Conservation (phyloP, 2,797 vertebrate genomes). For the Crax fasciolata region DNA sequence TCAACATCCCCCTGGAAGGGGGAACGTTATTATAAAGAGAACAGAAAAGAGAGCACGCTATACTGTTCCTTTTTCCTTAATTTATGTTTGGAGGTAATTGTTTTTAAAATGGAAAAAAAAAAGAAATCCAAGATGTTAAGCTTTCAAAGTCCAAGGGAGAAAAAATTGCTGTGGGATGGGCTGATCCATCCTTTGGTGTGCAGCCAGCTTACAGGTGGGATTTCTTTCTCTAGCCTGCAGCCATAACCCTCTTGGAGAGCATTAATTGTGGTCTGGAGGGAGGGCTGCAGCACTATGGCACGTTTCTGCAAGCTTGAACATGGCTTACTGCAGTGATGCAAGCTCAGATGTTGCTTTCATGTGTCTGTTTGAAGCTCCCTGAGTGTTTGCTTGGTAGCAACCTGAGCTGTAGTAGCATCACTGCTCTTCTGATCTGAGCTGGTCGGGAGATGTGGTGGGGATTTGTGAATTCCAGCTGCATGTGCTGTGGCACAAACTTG, state of each 20-base stretch:
- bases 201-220: background rate
- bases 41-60: rapidly evolving
- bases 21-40: background rate
- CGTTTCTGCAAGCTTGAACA: rapidly evolving
- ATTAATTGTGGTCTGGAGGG: background rate
- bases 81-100: background rate
- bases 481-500: background rate
- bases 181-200: rapidly evolving
- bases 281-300: background rate
- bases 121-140: background rate
- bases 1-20: background rate
- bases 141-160: rapidly evolving
- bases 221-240: background rate
- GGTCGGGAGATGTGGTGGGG: background rate
- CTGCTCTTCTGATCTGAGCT: background rate
- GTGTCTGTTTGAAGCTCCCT: background rate
- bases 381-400: background rate
- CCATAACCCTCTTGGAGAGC: background rate
- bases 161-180: background rate
- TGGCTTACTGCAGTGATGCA: background rate
- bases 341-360: background rate
- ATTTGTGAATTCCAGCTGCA: background rate
- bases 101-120: background rate
- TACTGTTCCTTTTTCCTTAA: background rate
- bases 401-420: background rate